Conservation (phyloP, 2,113 vertebrate genomes). For the zebrafish (Danio rerio) region GRCz12tu NC_133199.1:14823501-14824000, state of each 20-base stretch:
- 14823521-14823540: slow-evolving; percentile 84
- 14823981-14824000: slow-evolving; percentile 82
- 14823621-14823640: slow-evolving; percentile 77
- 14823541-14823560: slow-evolving; percentile 77
- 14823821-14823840: slow-evolving; percentile 61
- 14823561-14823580: slow-evolving; percentile 78
- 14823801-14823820: slow-evolving; percentile 64
- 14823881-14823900: slow-evolving; percentile 67
- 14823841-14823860: slow-evolving; percentile 61
- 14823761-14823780: slow-evolving; percentile 73
- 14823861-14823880: slow-evolving; percentile 61
- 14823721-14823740: slow-evolving; percentile 58
- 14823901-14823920: slow-evolving; percentile 73
- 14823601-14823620: slow-evolving; percentile 78
- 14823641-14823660: slow-evolving; percentile 83
- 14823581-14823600: slow-evolving; percentile 79
- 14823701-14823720: slow-evolving; percentile 62
- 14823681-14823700: slow-evolving; percentile 72
- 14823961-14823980: slow-evolving; percentile 79
- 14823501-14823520: slow-evolving; percentile 81
- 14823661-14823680: slow-evolving; percentile 74
- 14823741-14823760: slow-evolving; percentile 57
- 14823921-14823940: slow-evolving; percentile 81
- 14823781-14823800: slow-evolving; percentile 68
- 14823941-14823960: slow-evolving; percentile 78